Conservation (phyloP, 2,797 vertebrate species). For the Denticeps clupeoides region DNA sequence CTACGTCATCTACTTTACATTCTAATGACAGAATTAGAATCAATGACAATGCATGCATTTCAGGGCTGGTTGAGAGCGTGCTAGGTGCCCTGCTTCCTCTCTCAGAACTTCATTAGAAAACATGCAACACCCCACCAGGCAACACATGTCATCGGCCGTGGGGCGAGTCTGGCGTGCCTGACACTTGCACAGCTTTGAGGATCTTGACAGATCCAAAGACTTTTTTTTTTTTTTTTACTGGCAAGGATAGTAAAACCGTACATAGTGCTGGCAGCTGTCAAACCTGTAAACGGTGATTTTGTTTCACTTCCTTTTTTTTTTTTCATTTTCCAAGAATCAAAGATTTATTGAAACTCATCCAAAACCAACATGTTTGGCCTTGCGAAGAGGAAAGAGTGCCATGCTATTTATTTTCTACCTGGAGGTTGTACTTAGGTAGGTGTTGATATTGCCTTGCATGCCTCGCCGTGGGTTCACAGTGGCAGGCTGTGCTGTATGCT, state of each 20-base stretch:
- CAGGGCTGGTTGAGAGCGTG: no score
- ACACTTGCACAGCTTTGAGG: conserved; percentile 55
- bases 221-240: conserved; percentile 55
- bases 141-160: conserved; percentile 55
- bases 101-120: conserved; percentile 41
- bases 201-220: conserved; percentile 66
- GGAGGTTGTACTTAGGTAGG: conserved; percentile 51
- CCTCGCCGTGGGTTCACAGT: conserved; percentile 11
- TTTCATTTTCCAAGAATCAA: conserved; percentile 59
- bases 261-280: conserved; percentile 74
- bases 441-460: conserved; percentile 48
- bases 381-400: conserved; percentile 69
- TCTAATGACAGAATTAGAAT: no score
- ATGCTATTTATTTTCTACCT: conserved; percentile 60
- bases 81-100: conserved; percentile 47
- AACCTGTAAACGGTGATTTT: conserved; percentile 75
- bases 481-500: background rate
- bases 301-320: conserved; percentile 61
- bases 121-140: conserved; percentile 51
- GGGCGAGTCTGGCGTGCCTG: conserved; percentile 56
- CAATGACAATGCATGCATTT: no score
- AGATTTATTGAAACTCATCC: conserved; percentile 72
- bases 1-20: no score
- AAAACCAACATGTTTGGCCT: conserved; percentile 82
- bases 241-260: conserved; percentile 57